Conservation (phyloP, 1,140 invertebrate genomes). For the Ips nitidus region DNA sequence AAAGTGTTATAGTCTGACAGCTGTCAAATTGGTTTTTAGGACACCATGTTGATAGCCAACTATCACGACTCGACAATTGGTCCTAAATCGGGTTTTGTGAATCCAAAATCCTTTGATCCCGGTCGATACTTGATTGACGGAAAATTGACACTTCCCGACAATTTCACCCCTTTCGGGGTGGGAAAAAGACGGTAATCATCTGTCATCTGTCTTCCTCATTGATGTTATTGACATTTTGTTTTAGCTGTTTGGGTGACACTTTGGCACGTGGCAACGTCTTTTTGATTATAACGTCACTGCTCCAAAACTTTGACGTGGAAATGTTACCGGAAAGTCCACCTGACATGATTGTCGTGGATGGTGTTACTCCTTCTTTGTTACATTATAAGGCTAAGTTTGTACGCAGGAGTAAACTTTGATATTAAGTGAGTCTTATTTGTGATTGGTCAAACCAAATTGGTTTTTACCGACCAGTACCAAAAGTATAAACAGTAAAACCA, state of each 20-base stretch:
- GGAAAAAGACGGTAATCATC: slow-evolving; percentile 58
- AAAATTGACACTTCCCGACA: slow-evolving; percentile 66
- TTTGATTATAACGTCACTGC: slow-evolving; percentile 72
- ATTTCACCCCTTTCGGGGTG: slow-evolving; percentile 76
- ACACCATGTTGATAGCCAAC: slow-evolving; percentile 83
- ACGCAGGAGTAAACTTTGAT: neutral
- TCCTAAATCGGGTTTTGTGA: slow-evolving; percentile 63
- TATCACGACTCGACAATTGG: slow-evolving; percentile 75
- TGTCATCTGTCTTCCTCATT: neutral
- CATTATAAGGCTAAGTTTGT: slow-evolving; percentile 62
- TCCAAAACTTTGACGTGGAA: slow-evolving; percentile 76
- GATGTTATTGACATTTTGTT: neutral
- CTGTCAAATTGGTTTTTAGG: slow-evolving; percentile 53
- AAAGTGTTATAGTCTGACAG: too few relatives aligned
- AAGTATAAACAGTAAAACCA: too few relatives aligned
- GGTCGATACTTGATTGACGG: slow-evolving; percentile 74
- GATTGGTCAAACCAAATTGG: too few relatives aligned
- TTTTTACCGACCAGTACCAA: too few relatives aligned
- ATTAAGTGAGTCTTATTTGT: too few relatives aligned
- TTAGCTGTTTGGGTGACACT: slow-evolving; percentile 80
- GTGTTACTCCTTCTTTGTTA: slow-evolving; percentile 70
- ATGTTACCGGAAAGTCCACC: slow-evolving; percentile 64
- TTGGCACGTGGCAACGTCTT: slow-evolving; percentile 85
- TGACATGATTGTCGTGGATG: slow-evolving; percentile 66
- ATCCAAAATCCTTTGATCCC: slow-evolving; percentile 75